Evolutionary conservation across 2,888 invertebrate species (phyloP).

Genomic region (Furcula furcula): DNA sequence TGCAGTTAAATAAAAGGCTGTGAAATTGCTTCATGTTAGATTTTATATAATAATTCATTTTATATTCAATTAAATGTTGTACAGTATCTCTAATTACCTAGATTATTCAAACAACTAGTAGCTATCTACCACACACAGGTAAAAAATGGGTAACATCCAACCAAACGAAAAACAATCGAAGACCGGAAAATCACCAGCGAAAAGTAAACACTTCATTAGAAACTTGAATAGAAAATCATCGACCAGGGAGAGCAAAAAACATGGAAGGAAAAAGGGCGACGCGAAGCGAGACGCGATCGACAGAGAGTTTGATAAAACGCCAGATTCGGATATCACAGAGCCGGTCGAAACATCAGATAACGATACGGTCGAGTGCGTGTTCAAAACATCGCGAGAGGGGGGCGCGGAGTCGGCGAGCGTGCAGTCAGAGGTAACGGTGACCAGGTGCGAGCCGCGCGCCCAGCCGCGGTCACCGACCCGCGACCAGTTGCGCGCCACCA

Average conservation of each 20-base stretch:
- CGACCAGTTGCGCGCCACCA: conserved; percentile 46
- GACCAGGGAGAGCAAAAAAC: conserved; percentile 67
- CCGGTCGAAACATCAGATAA: conserved; percentile 70
- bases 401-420: conserved; percentile 53
- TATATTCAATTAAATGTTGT: conserved; percentile 3
- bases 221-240: conserved; percentile 70
- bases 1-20: conserved; percentile 43
- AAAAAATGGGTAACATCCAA: conserved; percentile 80
- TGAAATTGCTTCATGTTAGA: conserved; percentile 40
- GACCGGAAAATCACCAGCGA: conserved; percentile 79
- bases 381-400: conserved; percentile 52
- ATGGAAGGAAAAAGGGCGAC: conserved; percentile 64
- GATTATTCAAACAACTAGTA: conserved; percentile 7
- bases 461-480: conserved; percentile 73
- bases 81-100: conserved; percentile 13
- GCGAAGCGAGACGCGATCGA: conserved; percentile 60
- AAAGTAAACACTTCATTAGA: conserved; percentile 80
- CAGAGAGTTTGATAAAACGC: conserved; percentile 70
- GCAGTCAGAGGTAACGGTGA: conserved; percentile 73
- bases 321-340: conserved; percentile 74
- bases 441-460: conserved; percentile 59
- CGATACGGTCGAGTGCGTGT: conserved; percentile 74
- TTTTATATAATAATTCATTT: conserved; percentile 18
- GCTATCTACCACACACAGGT: too few relatives aligned
- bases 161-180: conserved; percentile 75